These are phyloP conservation scores for Mesopsocus fuscifrons DNA, from an alignment of 2,888 invertebrate genomes.

Conservation along the genomic window DNA sequence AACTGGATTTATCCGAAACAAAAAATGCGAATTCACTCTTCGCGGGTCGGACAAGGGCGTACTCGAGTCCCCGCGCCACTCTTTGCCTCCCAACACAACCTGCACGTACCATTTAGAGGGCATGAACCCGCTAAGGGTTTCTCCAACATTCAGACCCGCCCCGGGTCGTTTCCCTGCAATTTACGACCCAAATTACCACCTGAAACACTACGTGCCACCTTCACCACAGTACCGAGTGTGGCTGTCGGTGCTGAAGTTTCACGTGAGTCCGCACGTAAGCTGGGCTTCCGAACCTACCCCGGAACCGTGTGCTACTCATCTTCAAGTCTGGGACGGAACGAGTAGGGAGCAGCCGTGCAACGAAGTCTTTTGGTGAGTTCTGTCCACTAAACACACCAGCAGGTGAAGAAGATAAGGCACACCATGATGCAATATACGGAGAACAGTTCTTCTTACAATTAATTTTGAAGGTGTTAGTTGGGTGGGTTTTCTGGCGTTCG, in stretches of 20 bases:
- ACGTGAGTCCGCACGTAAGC: conserved; percentile 44
- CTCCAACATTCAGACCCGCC: conserved; percentile 33
- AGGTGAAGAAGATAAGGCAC: too few relatives aligned
- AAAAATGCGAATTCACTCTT: conserved; percentile 75
- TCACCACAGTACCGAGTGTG: conserved; percentile 58
- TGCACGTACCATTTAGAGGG: conserved; percentile 68
- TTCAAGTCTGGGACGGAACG: conserved; percentile 70
- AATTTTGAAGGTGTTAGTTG: too few relatives aligned
- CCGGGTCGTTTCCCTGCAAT: conserved; percentile 35
- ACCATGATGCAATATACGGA: too few relatives aligned
- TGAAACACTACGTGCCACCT: conserved; percentile 32
- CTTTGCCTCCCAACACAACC: conserved; percentile 71
- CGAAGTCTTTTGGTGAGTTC: conserved; percentile 57
- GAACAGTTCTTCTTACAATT: too few relatives aligned
- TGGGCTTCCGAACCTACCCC: conserved; percentile 41
- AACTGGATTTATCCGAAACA: conserved; percentile 66
- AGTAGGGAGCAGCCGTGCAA: conserved; percentile 31
- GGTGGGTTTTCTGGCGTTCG: too few relatives aligned
- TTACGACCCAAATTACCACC: conserved; percentile 31
- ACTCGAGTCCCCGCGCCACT: conserved; percentile 66
- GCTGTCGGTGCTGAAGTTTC: conserved; percentile 73
- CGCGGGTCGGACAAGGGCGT: conserved; percentile 61
- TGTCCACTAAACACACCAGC: too few relatives aligned
- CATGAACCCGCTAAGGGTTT: conserved; percentile 17
- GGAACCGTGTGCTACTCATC: conserved; percentile 62